phyloP scores from a whole-genome alignment of 2,113 vertebrate genomes.

The Paradisaea rubra region DNA sequence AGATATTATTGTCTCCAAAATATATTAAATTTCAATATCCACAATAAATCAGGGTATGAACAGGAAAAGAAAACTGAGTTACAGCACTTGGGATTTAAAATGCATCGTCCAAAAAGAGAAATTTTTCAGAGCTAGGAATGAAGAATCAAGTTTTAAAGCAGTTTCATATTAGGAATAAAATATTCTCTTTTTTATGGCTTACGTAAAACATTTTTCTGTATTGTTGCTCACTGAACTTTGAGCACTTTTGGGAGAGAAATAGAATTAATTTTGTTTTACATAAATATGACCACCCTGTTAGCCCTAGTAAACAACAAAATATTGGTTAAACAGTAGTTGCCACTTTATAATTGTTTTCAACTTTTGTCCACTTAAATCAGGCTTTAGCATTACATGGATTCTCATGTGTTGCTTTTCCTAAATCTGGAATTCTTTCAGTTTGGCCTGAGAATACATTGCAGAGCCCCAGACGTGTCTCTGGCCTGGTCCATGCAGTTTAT shows the following conservation, averaged over 20 bases:
- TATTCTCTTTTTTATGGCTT: background rate
- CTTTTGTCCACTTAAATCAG: background rate
- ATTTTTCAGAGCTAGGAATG: background rate
- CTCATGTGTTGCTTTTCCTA: background rate
- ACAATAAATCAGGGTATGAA: background rate
- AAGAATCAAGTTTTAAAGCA: background rate
- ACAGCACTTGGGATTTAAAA: background rate
- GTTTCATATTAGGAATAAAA: background rate
- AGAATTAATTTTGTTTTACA: background rate
- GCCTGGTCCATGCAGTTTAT: background rate
- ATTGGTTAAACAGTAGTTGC: background rate
- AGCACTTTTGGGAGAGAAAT: background rate
- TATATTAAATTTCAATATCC: background rate
- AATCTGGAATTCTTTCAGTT: background rate
- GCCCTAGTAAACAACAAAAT: background rate
- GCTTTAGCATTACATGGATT: background rate
- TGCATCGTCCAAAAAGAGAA: background rate
- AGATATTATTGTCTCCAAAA: background rate
- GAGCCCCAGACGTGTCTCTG: accelerated
- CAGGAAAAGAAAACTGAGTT: background rate
- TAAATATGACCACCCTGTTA: background rate
- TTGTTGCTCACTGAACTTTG: background rate
- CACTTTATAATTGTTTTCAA: background rate
- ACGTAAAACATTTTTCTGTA: background rate
- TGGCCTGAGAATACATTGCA: background rate